phyloP scores from a whole-genome alignment of 92 coral and sea anemone species.

The Heliopora coerulea region DNA sequence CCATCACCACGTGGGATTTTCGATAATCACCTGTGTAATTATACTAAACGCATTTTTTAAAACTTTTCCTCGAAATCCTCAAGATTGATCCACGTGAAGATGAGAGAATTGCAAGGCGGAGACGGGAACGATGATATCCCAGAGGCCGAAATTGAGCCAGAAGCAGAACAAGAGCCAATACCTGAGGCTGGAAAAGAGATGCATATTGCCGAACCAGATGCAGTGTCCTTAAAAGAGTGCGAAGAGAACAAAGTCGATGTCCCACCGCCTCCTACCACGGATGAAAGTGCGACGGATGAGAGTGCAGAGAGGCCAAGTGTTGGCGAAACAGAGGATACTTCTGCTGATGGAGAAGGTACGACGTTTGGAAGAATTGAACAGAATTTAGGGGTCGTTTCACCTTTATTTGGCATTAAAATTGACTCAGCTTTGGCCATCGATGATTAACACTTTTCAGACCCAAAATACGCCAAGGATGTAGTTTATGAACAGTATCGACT shows the following conservation, averaged over 20 bases:
- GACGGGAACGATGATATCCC: conserved; percentile 66
- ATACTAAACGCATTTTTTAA: too few species aligned
- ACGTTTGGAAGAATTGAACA: too few species aligned
- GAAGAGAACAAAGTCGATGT: conserved; percentile 2
- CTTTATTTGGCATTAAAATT: too few species aligned
- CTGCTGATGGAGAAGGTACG: conserved; percentile 37
- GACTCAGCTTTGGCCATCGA: too few species aligned
- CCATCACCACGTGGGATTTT: too few species aligned
- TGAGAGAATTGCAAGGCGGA: conserved; percentile 15
- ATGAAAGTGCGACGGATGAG: conserved; percentile 13
- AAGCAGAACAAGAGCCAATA: conserved; percentile 76
- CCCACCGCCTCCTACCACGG: conserved; percentile 2
- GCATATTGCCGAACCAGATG: conserved; percentile 22
- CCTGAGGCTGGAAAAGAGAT: conserved; percentile 53
- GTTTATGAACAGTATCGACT: too few species aligned
- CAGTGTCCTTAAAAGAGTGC: conserved; percentile 20
- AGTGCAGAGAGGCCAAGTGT: conserved; percentile 36
- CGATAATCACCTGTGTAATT: too few species aligned
- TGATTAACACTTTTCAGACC: too few species aligned
- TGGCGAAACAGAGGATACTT: conserved; percentile 41
- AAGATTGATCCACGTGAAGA: conserved; percentile 28
- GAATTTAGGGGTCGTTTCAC: too few species aligned
- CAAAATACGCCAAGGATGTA: too few species aligned
- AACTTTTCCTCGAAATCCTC: not conserved
- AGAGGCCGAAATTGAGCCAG: conserved; percentile 68